Percentiles rank a stretch among this genome's conserved stretches.
phyloP scores from a whole-genome alignment of 2,113 vertebrate species.

The Phycodurus eques region DNA sequence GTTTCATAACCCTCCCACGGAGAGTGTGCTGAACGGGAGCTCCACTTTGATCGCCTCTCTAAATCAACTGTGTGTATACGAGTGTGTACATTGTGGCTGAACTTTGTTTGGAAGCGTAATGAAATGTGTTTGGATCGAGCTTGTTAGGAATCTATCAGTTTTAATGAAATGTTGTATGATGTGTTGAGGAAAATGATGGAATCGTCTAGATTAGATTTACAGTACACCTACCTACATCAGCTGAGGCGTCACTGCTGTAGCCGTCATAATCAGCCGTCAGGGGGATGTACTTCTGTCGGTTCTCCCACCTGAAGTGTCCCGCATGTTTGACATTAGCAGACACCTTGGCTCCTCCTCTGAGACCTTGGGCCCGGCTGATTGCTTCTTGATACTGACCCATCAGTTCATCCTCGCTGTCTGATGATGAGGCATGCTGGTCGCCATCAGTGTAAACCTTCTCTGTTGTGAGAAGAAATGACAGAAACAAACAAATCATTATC shows the following conservation, averaged over 20 bases:
- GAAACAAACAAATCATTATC: not conserved
- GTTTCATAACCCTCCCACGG: conserved; percentile 59
- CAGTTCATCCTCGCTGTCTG: conserved; percentile 95
- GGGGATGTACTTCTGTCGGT: conserved; percentile 89
- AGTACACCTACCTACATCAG: conserved; percentile 83
- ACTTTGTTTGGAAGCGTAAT: conserved; percentile 10
- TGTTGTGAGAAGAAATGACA: conserved; percentile 38
- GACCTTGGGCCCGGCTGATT: conserved; percentile 82
- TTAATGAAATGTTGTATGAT: not conserved
- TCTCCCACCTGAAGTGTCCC: conserved; percentile 87
- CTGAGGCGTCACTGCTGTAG: conserved; percentile 93
- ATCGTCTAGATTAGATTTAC: not conserved
- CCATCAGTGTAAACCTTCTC: conserved; percentile 82
- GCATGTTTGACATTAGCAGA: conserved; percentile 64
- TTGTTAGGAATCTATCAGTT: not conserved
- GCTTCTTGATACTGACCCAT: conserved; percentile 95
- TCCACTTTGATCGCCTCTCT: conserved; percentile 59
- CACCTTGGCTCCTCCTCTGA: conserved; percentile 63
- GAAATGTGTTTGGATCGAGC: too few species aligned
- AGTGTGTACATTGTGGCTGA: conserved; percentile 4
- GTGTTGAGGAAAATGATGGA: not conserved
- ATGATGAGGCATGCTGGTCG: conserved; percentile 86
- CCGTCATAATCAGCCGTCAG: conserved; percentile 88
- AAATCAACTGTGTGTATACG: conserved; percentile 44
- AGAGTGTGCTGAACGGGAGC: conserved; percentile 54